phyloP scores from a whole-genome alignment of 2,888 invertebrate species.

The Rhabditoides inermis region DNA sequence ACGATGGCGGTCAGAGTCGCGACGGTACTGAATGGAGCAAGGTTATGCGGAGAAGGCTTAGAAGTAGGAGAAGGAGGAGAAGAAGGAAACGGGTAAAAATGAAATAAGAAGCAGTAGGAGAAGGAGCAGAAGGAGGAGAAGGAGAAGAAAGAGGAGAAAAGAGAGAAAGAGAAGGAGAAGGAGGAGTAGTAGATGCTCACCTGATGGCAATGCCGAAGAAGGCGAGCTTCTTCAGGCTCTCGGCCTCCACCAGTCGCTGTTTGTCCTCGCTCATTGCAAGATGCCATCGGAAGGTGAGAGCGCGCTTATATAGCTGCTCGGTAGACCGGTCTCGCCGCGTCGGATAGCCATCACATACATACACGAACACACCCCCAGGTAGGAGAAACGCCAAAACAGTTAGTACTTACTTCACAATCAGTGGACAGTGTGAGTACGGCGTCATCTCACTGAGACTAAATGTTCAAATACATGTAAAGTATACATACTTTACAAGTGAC shows the following conservation, averaged over 20 bases:
- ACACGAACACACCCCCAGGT: too few species aligned
- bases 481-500: too few species aligned
- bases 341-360: too few species aligned
- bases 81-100: constrained; percentile 1
- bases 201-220: constrained; percentile 15
- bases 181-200: background rate
- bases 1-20: constrained; percentile 48
- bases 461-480: too few species aligned
- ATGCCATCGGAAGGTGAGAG: too few species aligned
- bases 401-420: too few species aligned
- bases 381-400: too few species aligned
- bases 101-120: constrained; percentile 6
- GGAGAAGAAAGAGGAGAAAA: background rate
- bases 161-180: background rate
- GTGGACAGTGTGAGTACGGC: too few species aligned
- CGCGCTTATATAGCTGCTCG: too few species aligned
- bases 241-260: constrained; percentile 23
- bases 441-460: too few species aligned
- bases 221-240: constrained; percentile 35
- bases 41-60: too few species aligned
- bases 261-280: constrained; percentile 30
- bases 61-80: background rate
- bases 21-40: constrained; percentile 20
- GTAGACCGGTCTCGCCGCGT: too few species aligned
- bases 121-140: background rate